Evolutionary conservation across 1,140 invertebrate species (phyloP).

Genomic region (Eriocheir sinensis): DNA sequence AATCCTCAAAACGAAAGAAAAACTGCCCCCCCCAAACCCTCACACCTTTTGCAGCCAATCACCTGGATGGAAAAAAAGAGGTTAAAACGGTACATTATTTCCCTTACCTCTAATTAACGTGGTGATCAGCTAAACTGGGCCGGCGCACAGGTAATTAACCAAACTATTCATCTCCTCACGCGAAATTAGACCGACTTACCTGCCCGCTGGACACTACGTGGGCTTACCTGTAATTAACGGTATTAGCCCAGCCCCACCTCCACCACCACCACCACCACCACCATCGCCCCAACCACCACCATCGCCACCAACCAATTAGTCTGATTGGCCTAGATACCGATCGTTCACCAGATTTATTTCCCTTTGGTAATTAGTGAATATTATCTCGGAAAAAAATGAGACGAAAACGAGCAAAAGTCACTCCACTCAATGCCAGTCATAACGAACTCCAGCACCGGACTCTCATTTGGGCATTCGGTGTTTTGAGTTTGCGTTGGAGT

Average conservation of each 20-base stretch:
- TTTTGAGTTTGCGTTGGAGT: too few relatives aligned
- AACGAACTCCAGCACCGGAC: too few relatives aligned
- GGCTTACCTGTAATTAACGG: slow-evolving; percentile 3
- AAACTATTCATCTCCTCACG: background rate
- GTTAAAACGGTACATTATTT: background rate
- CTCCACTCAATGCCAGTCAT: too few relatives aligned
- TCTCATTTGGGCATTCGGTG: too few relatives aligned
- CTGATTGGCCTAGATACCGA: background rate
- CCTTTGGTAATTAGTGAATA: background rate
- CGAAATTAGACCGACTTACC: slow-evolving; percentile 5
- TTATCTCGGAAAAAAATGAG: too few relatives aligned
- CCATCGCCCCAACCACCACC: too few relatives aligned
- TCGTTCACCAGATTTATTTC: background rate
- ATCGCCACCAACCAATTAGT: too few relatives aligned
- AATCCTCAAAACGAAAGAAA: background rate
- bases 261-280: too few relatives aligned
- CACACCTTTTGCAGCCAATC: too few relatives aligned
- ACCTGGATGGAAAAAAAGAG: background rate
- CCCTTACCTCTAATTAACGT: background rate
- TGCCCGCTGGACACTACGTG: background rate
- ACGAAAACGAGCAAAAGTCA: too few relatives aligned
- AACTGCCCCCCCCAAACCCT: too few relatives aligned
- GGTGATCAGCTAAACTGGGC: background rate
- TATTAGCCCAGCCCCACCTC: background rate
- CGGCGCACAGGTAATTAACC: background rate